phyloP scores from a whole-genome alignment of 2,888 invertebrate genomes.

The Hesperia comma region DNA sequence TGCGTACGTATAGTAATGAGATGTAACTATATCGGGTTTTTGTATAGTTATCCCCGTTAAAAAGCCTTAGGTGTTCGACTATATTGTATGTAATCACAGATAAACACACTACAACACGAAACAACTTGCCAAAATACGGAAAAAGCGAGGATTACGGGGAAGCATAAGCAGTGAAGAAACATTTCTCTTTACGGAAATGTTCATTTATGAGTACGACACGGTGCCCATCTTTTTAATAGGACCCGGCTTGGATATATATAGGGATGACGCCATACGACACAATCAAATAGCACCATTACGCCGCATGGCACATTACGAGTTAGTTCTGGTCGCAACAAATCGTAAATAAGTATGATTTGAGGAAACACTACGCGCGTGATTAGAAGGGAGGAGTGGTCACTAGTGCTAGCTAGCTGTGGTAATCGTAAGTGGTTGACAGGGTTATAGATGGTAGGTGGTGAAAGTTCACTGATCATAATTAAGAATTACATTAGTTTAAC shows the following conservation, averaged over 20 bases:
- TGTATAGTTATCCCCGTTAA: too few species aligned
- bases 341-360: slow-evolving; percentile 2
- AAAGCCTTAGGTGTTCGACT: too few species aligned
- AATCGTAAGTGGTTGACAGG: not conserved
- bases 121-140: too few species aligned
- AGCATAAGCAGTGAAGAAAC: not conserved
- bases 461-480: too few species aligned
- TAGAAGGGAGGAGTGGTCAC: not conserved
- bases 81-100: too few species aligned
- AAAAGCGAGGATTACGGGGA: not conserved
- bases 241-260: not conserved
- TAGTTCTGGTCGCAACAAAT: not conserved
- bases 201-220: not conserved
- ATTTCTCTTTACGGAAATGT: not conserved
- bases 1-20: too few species aligned
- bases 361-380: not conserved
- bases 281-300: not conserved
- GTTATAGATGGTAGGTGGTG: too few species aligned
- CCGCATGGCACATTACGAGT: not conserved
- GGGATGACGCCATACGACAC: not conserved
- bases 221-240: not conserved
- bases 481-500: too few species aligned
- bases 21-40: too few species aligned
- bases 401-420: not conserved
- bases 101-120: too few species aligned